Evolutionary conservation across 2,797 vertebrate species (phyloP).

Genomic region (Hippoglossus hippoglossus): DNA sequence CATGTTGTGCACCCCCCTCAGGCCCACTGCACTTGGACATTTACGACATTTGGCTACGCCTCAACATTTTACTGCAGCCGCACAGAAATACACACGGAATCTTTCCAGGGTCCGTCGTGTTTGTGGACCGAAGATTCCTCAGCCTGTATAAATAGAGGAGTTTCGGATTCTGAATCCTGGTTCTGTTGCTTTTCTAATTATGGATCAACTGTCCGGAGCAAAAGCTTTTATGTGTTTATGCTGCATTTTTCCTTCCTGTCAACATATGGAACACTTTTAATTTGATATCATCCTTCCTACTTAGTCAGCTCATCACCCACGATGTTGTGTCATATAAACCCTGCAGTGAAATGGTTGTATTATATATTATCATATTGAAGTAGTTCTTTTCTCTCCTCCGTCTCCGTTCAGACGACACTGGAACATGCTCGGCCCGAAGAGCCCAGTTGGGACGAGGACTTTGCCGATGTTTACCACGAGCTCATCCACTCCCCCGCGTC

Average conservation of each 20-base stretch:
- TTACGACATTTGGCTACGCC: constrained; percentile 26
- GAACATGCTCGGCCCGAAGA: constrained; percentile 94
- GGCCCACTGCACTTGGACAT: constrained; percentile 36
- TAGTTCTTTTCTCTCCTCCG: background rate
- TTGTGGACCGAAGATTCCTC: constrained; percentile 51
- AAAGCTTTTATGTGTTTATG: constrained; percentile 14
- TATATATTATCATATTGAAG: background rate
- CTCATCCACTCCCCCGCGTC: constrained; percentile 98
- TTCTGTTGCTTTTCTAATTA: constrained; percentile 47
- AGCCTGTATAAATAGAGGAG: constrained; percentile 53
- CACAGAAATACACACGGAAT: constrained; percentile 67
- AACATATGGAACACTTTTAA: background rate
- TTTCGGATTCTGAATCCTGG: constrained; percentile 45
- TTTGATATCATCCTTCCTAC: background rate
- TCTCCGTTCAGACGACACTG: constrained; percentile 85
- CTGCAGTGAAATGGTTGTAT: background rate
- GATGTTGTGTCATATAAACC: background rate
- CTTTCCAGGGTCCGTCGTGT: constrained; percentile 54
- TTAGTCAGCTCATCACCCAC: constrained; percentile 6
- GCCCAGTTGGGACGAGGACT: constrained; percentile 96
- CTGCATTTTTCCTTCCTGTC: constrained; percentile 6
- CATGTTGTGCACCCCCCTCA: constrained; percentile 32
- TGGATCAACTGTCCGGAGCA: constrained; percentile 9
- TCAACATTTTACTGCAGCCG: constrained; percentile 61
- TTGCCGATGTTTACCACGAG: constrained; percentile 96